Evolutionary conservation across 2,888 invertebrate genomes (phyloP), one percentile per base, ranked within the genome.

Genomic region (Mantis religiosa): DNA sequence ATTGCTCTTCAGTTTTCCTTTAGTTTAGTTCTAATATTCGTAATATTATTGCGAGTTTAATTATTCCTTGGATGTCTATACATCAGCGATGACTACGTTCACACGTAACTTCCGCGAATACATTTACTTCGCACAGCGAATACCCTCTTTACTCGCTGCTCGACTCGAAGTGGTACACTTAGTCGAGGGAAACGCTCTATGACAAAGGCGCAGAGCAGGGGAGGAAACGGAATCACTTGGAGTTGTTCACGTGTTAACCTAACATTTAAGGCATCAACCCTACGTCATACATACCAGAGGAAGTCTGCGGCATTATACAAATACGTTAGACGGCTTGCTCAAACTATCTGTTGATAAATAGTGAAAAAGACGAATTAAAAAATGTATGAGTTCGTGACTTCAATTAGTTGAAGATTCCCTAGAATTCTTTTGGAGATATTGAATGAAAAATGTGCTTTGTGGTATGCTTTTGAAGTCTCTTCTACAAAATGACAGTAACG

Each of bases 161-260:
- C 2, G 20, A 85, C 88, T 89, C 89, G 84, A 47, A 88, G 88
- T 89, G 89, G 85, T 81, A 81, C 71, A 30, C 20, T 28, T 81
- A 82, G 84, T 28, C 84, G 47, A 27, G 83, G 83, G 89, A 87
- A 86, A 87, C 87, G 84, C 87, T 87, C 88, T 83, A 87, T 84
- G 90, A 89, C 89, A 89, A 84, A 86, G 88, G 90, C 90, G 90
- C 90, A 88, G 88, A 83, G 87, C 85, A 82, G 87, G 34, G 88
- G 88, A 71, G 82, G 89, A 89, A 89, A 47, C 82, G 89, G 88
- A 89, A 89, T 89, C 88, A 83, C 85, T 28, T 28, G 34, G 47
- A 25, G 85, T 4, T 14, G 27, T 88, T 88, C 88, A 88, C 88
- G 84, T 83, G 88, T 20, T 88, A 88, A 41, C 41, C 41, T 12